Evolutionary conservation across 2,113 vertebrate genomes (phyloP), one percentile per base, ranked within the genome.

Genomic region (Oplegnathus fasciatus): DNA sequence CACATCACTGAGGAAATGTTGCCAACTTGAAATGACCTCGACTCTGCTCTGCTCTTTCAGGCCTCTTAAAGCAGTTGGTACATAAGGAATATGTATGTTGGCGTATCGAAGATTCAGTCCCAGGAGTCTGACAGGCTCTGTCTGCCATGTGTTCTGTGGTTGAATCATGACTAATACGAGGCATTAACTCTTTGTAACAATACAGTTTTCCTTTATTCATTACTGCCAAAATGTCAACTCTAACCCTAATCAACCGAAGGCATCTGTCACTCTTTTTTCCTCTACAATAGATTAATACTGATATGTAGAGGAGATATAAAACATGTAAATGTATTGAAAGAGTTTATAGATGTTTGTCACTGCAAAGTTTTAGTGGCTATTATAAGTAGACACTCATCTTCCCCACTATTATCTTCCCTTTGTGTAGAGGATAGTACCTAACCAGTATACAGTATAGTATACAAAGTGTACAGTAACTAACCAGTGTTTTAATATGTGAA

Each of bases 11-110:
- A 80, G 90, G 85, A 91, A 86, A 83, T 86, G 85, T 71, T 92
- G 91, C 92, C 91, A 94, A 84, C 40, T 84, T 70, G 37, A 87
- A 86, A 85, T 83, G 74, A 90, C 89, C 83, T 69, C 32, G 78
- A 22, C 48, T 87, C 80, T 54, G 24, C 68, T 87, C 6, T 44
- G 74, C 57, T 70, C 79, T 74, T 60, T 80, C 46, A 69, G 80
- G 54, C 71, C 71, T 87, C 75, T 85, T 86, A 89, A 88, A 84
- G 81, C 69, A 60, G 58, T 62, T 65, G 68, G 54, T 66, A 68
- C 82, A 85, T 85, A 22, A 76, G 76, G 85, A 86, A 50, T 71
- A 68, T 73, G 60, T 80, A 34, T 20, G 46, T 2, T 54, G 55
- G 65, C 62, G 64, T 24, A 72, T 69, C 28, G 28, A 28, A 40